Conservation (phyloP, 2,888 invertebrate genomes). For the Macropis europaea region DNA sequence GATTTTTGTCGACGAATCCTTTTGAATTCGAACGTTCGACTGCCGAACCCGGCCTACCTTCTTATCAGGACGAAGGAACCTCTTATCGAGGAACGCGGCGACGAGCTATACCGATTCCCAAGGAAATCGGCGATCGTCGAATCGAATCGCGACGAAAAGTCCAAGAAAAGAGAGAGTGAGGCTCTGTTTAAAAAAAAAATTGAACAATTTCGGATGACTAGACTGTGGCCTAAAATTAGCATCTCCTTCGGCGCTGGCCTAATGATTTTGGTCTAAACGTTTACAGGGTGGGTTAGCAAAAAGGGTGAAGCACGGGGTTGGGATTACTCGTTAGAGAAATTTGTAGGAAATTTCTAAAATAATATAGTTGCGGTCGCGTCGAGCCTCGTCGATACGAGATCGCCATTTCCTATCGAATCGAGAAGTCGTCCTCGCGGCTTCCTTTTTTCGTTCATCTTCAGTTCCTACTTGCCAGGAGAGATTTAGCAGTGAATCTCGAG, state of each 20-base stretch:
- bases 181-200: constrained; percentile 40
- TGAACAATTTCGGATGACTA: constrained; percentile 48
- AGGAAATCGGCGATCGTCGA: constrained; percentile 16
- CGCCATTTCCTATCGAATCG: constrained; percentile 4
- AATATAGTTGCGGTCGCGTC: constrained; percentile 27
- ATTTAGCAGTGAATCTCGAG: constrained; percentile 18
- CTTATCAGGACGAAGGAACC: constrained; percentile 37
- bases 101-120: neutral
- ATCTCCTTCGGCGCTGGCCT: constrained; percentile 62
- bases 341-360: neutral
- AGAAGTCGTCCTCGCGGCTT: neutral
- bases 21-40: constrained; percentile 46
- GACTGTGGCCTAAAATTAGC: constrained; percentile 61
- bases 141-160: constrained; percentile 9
- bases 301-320: neutral
- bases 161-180: no score
- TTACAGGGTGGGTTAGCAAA: constrained; percentile 27
- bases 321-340: neutral
- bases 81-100: neutral
- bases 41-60: constrained; percentile 64
- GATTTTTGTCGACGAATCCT: constrained; percentile 12
- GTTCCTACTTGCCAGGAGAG: constrained; percentile 26
- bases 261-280: constrained; percentile 62
- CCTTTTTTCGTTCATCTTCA: constrained; percentile 13
- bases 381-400: constrained; percentile 12